Percentiles rank a stretch among this genome's conserved stretches.
These are phyloP conservation scores for Fragum fragum DNA, from an alignment of 2,888 invertebrate species.

Conservation along the genomic window DNA sequence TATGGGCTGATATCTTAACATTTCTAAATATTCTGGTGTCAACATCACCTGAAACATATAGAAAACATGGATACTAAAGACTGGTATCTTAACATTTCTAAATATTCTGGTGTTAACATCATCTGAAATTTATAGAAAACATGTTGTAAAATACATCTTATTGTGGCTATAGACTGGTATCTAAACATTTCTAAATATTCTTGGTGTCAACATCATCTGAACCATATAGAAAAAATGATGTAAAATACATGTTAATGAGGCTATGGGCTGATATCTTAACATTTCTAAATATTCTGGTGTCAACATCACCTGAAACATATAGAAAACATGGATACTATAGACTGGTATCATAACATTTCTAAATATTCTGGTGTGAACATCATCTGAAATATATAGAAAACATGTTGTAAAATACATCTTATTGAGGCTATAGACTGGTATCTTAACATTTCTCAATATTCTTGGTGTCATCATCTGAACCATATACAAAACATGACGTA, in stretches of 20 bases:
- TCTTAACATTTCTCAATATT: constrained; percentile 93
- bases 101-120: constrained; percentile 92
- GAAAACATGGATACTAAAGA: constrained; percentile 87
- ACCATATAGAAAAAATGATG: constrained; percentile 94
- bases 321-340: constrained; percentile 89
- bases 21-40: constrained; percentile 92
- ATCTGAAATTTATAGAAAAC: constrained; percentile 82
- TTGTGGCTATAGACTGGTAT: constrained; percentile 92
- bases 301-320: constrained; percentile 88
- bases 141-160: too few species aligned
- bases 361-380: constrained; percentile 92
- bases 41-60: constrained; percentile 88
- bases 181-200: constrained; percentile 94
- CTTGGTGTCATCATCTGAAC: constrained; percentile 92
- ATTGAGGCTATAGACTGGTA: constrained; percentile 93
- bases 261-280: constrained; percentile 93
- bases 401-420: too few species aligned
- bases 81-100: constrained; percentile 94
- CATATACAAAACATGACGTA: constrained; percentile 92
- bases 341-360: constrained; percentile 93
- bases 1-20: constrained; percentile 93
- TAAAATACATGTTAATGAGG: constrained; percentile 86
- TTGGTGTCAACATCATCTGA: constrained; percentile 92
- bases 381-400: constrained; percentile 82
- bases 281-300: constrained; percentile 93